Conservation (phyloP, 2,888 invertebrate species). For the Watsonalla cultraria region DNA sequence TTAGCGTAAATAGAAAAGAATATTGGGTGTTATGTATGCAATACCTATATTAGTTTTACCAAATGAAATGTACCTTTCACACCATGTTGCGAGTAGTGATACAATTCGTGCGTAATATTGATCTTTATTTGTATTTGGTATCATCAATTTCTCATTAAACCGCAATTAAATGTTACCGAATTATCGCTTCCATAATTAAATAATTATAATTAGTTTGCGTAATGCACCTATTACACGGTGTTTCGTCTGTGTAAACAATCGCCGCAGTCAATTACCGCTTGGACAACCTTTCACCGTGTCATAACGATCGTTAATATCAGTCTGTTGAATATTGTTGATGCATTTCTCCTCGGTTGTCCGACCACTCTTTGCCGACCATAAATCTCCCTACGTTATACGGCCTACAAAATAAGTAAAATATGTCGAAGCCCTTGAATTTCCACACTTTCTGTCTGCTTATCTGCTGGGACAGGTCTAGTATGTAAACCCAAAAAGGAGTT, state of each 20-base stretch:
- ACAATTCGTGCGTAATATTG: no score
- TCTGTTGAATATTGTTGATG: conserved; percentile 9
- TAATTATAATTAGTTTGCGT: background rate
- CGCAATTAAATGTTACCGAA: background rate
- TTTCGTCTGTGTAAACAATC: background rate
- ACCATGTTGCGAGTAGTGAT: no score
- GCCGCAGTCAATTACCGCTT: conserved; percentile 2
- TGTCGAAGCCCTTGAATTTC: no score
- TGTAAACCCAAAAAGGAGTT: no score
- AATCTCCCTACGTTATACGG: conserved; percentile 5
- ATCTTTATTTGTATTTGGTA: no score
- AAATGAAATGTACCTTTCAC: no score
- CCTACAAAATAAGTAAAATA: no score
- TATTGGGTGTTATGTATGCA: no score
- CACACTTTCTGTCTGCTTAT: no score
- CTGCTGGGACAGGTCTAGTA: no score
- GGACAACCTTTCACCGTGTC: conserved; percentile 7
- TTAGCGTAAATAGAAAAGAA: no score
- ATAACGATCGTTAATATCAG: conserved; percentile 22
- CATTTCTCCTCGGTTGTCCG: conserved; percentile 40
- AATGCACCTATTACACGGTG: background rate
- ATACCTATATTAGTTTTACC: no score
- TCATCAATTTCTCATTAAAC: background rate
- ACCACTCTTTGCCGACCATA: conserved; percentile 14
- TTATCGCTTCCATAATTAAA: background rate